A percentile compares a stretch with the other conserved stretches of the same genome.
Evolutionary conservation across 2,888 invertebrate genomes (phyloP).

Genomic region (Calameuta idolon): DNA sequence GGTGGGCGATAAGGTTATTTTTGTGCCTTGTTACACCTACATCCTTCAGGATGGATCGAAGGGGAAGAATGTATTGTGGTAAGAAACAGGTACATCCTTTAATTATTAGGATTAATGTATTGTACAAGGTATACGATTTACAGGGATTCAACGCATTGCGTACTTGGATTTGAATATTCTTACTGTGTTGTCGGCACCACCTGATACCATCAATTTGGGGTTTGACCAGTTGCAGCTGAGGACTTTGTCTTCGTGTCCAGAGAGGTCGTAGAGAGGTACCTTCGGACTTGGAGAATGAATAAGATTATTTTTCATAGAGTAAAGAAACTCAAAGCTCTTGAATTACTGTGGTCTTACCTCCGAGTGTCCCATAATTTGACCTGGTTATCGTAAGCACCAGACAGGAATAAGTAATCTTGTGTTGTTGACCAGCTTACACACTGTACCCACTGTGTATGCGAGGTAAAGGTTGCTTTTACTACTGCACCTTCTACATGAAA

Average conservation of each 20-base stretch:
- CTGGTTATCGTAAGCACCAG: slow-evolving; percentile 90
- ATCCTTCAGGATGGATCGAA: background rate
- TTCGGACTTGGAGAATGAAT: slow-evolving; percentile 76
- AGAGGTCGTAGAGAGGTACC: slow-evolving; percentile 91
- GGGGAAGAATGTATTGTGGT: background rate
- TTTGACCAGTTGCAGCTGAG: slow-evolving; percentile 95
- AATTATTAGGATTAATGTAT: slow-evolving; percentile 8
- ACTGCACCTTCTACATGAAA: slow-evolving; percentile 80
- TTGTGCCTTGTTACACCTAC: background rate
- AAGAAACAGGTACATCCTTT: background rate
- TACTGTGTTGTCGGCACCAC: slow-evolving; percentile 92
- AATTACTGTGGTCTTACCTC: slow-evolving; percentile 70
- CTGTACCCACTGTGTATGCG: slow-evolving; percentile 93
- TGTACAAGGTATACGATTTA: background rate
- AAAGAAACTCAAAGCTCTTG: background rate
- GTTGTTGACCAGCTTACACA: slow-evolving; percentile 89
- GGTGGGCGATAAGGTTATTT: no score
- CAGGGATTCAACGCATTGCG: slow-evolving; percentile 45
- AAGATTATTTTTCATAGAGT: background rate
- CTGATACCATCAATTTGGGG: slow-evolving; percentile 87
- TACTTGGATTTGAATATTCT: slow-evolving; percentile 84
- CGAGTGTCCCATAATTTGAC: slow-evolving; percentile 97
- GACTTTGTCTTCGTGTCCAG: slow-evolving; percentile 94
- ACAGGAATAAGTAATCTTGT: slow-evolving; percentile 87
- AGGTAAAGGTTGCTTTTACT: slow-evolving; percentile 88